Base-by-base conservation (phyloP, 2,797 vertebrate species). In the Sus cebifrons region DNA sequence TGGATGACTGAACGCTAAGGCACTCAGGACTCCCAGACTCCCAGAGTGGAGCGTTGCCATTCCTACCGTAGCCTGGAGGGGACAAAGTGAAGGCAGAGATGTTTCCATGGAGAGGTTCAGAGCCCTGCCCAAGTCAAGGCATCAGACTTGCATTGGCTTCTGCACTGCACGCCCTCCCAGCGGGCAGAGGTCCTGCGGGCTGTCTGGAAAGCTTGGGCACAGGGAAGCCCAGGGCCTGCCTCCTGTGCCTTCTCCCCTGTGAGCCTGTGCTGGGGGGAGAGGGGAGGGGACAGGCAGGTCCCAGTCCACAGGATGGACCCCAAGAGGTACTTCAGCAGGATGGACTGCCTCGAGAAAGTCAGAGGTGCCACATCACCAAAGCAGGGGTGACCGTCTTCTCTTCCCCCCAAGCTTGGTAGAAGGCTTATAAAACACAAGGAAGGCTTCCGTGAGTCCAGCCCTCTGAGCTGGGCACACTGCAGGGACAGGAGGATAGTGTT, bases 1-100 rank as follows among this genome's bases (percentile, higher is more conserved):
- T 58, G 85, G 64, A 32, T 95, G 94, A 85, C 56, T 96, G 95
- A 81, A 83, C 86, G 85, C 40, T 21, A 73, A 88, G 20, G 54
- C 62, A 58, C 75, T 73, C 91, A 49, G 91, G 74, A 67, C 85
- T 77, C 89, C 79, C 60, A 10, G 32, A 86, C 82, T 91, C 89
- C 70, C 84, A 25, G 17, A 29, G 81, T 5, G 92, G 90, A 73
- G 73, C 52, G 27, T 0, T 15, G n/a, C 40, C 27, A 5, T 73
- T 81, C 74, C 89, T 62, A 67, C 56, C 1, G 0, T 2, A 60
- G 25, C 65, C 89, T 36, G 12, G n/a, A 95, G 77, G 49, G 56
- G 49, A 68, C 67, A n/a, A 92, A 32, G 11, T 16, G 75, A 83
- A 91, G 0, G 29, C 58, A 84, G 71, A 93, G n/a, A 56, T 4